Conservation (phyloP, 2,888 invertebrate genomes). For the Lochmaea capreae region DNA sequence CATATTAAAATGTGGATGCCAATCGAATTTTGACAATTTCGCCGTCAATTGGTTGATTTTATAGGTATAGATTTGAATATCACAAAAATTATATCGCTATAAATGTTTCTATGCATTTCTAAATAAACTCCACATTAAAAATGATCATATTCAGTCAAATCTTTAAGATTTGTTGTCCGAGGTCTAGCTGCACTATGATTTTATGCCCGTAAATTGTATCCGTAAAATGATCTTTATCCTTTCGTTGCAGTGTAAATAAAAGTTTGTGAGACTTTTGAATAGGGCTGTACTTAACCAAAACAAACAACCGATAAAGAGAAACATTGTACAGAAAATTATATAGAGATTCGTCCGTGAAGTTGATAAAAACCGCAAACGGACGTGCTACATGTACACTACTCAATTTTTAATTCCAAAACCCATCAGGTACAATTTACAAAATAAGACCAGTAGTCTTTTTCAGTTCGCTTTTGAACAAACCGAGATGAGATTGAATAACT, state of each 20-base stretch:
- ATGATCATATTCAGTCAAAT: no score
- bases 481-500: slow-evolving; percentile 28
- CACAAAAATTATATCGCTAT: slow-evolving; percentile 5
- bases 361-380: slow-evolving; percentile 47
- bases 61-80: slow-evolving; percentile 36
- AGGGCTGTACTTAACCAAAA: slow-evolving; percentile 35
- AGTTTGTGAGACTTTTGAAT: slow-evolving; percentile 6
- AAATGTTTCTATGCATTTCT: background rate
- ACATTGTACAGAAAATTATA: slow-evolving; percentile 39
- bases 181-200: no score
- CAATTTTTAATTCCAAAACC: slow-evolving; percentile 49
- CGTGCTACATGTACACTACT: slow-evolving; percentile 43
- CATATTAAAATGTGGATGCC: slow-evolving; percentile 63
- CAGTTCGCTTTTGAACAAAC: slow-evolving; percentile 6
- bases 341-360: slow-evolving; percentile 46
- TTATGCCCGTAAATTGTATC: no score
- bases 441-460: slow-evolving; percentile 40
- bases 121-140: no score
- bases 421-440: slow-evolving; percentile 42
- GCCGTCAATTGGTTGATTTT: slow-evolving; percentile 49
- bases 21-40: slow-evolving; percentile 60
- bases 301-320: slow-evolving; percentile 46
- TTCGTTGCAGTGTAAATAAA: slow-evolving; percentile 3
- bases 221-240: background rate
- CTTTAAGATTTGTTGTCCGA: no score